Percentiles rank a stretch among this genome's conserved stretches.
Conservation (phyloP, 2,113 vertebrate genomes). For the Larimichthys crocea region DNA sequence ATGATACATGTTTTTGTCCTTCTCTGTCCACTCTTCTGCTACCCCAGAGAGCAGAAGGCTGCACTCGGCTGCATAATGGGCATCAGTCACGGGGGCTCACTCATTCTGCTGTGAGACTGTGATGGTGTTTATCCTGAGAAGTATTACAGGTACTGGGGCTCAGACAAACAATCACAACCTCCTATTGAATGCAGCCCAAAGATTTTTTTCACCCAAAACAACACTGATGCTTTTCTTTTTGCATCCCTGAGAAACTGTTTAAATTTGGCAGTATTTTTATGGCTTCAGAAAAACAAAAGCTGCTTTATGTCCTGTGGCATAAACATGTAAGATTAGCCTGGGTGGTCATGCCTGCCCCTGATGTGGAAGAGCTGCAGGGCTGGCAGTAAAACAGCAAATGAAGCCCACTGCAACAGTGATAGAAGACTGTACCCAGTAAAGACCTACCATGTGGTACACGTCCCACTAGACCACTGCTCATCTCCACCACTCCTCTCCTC, state of each 20-base stretch:
- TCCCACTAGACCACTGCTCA: slow-evolving; percentile 56
- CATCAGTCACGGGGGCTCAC: slow-evolving; percentile 37
- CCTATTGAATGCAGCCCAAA: background rate
- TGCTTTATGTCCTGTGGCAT: slow-evolving; percentile 21
- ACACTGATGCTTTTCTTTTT: background rate
- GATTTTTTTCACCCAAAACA: background rate
- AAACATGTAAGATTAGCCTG: slow-evolving; percentile 2
- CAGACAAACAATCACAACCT: slow-evolving; percentile 4
- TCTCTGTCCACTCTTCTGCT: slow-evolving; percentile 57
- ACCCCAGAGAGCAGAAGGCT: slow-evolving; percentile 43
- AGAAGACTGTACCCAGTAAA: slow-evolving; percentile 38
- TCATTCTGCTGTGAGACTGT: slow-evolving; percentile 38
- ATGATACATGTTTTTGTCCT: slow-evolving; percentile 70
- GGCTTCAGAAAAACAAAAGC: slow-evolving; percentile 7
- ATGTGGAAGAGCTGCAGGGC: slow-evolving; percentile 37
- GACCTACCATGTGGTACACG: slow-evolving; percentile 38
- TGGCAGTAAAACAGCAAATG: slow-evolving; percentile 45
- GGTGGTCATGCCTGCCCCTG: background rate
- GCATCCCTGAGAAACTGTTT: background rate
- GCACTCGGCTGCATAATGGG: slow-evolving; percentile 29
- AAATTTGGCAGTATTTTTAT: background rate
- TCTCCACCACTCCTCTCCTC: slow-evolving; percentile 44
- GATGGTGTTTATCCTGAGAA: slow-evolving; percentile 35
- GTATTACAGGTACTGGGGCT: slow-evolving; percentile 3
- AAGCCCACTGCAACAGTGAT: slow-evolving; percentile 39